Evolutionary conservation across 2,797 vertebrate species (phyloP).

Genomic region (Hyperoplus immaculatus): DNA sequence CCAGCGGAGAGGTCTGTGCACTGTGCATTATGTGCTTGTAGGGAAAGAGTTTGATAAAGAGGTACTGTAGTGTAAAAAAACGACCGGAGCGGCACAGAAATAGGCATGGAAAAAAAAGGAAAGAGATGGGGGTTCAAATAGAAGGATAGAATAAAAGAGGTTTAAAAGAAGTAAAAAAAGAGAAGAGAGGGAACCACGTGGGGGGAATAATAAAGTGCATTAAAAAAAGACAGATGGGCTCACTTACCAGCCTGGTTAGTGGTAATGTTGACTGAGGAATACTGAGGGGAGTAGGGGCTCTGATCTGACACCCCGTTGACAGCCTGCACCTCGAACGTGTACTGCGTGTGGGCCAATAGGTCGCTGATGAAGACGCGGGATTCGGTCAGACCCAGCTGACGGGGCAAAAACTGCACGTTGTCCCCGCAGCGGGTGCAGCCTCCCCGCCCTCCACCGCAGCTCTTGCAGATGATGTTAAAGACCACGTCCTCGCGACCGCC

Average conservation of each 20-base stretch:
- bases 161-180: conserved; percentile 15
- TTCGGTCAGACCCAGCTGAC: conserved; percentile 95
- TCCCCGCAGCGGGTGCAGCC: conserved; percentile 96
- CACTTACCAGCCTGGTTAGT: conserved; percentile 98
- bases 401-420: conserved; percentile 95
- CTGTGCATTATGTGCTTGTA: conserved; percentile 67
- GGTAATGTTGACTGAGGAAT: conserved; percentile 96
- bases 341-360: conserved; percentile 96
- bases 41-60: conserved; percentile 57
- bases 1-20: conserved; percentile 34
- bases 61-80: conserved; percentile 24
- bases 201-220: conserved; percentile 49
- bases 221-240: conserved; percentile 71
- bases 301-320: conserved; percentile 98
- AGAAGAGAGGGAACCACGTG: conserved; percentile 45
- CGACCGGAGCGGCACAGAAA: conserved; percentile 18
- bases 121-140: conserved; percentile 2
- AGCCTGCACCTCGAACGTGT: conserved; percentile 98
- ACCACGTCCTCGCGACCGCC: conserved; percentile 95
- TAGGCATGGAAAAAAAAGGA: conserved; percentile 15
- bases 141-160: too few relatives aligned
- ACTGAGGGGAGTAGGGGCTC: conserved; percentile 96
- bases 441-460: conserved; percentile 91
- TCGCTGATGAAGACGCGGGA: conserved; percentile 94
- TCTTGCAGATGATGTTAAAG: conserved; percentile 98